Conservation (phyloP, 2,797 vertebrate species). For the Mus caroli region DNA sequence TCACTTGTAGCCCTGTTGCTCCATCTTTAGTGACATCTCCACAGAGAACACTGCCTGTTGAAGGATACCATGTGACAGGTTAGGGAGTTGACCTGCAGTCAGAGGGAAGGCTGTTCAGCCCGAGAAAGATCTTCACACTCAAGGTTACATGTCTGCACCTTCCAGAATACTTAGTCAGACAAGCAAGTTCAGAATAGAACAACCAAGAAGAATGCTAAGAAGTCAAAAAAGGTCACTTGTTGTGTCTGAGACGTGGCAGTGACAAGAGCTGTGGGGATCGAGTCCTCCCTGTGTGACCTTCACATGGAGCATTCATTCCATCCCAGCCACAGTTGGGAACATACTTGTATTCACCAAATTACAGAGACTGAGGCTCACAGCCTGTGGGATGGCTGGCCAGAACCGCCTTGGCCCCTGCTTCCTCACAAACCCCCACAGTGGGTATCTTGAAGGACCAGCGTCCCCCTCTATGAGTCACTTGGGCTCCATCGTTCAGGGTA, state of each 20-base stretch:
- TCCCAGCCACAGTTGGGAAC: background rate
- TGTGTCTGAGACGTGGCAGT: no score
- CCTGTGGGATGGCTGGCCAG: background rate
- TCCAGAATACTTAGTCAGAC: background rate
- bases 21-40: background rate
- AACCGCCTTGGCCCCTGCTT: background rate
- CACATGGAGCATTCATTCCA: background rate
- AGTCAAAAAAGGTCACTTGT: background rate
- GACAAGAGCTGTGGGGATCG: background rate
- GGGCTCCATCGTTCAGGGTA: background rate
- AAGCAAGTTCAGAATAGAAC: background rate
- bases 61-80: background rate
- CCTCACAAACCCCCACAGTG: background rate
- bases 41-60: no score
- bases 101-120: background rate
- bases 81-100: background rate
- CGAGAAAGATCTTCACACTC: background rate
- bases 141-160: background rate
- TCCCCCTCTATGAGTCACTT: background rate
- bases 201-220: background rate
- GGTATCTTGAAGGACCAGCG: background rate
- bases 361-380: background rate
- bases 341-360: no score
- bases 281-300: background rate
- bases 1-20: background rate